phyloP scores from a whole-genome alignment of 2,113 vertebrate species.

The Acanthisitta chloris region DNA sequence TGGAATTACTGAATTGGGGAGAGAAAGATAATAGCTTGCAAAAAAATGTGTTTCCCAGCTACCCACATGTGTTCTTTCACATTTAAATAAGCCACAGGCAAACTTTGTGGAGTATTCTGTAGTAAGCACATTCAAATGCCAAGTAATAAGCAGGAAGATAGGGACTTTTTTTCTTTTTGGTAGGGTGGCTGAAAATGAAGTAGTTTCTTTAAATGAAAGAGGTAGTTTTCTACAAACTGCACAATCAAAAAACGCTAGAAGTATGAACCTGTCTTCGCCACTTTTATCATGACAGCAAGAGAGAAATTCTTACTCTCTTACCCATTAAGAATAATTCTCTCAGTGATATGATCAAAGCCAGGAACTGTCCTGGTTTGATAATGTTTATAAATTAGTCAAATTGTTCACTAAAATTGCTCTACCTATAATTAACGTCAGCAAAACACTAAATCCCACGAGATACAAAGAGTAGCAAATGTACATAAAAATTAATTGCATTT shows the following conservation, averaged over 20 bases:
- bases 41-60: constrained; percentile 39
- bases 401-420: constrained; percentile 31
- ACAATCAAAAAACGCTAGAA: background rate
- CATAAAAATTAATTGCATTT: background rate
- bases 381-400: constrained; percentile 23
- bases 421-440: constrained; percentile 17
- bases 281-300: background rate
- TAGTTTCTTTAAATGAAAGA: background rate
- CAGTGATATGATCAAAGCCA: background rate
- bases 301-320: background rate
- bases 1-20: constrained; percentile 14
- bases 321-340: background rate
- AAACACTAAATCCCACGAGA: background rate
- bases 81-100: constrained; percentile 61
- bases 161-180: background rate
- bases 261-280: background rate
- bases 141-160: constrained; percentile 18
- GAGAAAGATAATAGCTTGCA: background rate
- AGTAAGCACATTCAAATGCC: background rate
- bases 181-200: background rate
- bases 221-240: background rate
- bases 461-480: background rate
- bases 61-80: constrained; percentile 53
- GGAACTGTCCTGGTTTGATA: background rate
- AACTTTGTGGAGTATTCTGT: constrained; percentile 13